phyloP scores from a whole-genome alignment of 2,888 invertebrate species.

The Hydraecia micacea region DNA sequence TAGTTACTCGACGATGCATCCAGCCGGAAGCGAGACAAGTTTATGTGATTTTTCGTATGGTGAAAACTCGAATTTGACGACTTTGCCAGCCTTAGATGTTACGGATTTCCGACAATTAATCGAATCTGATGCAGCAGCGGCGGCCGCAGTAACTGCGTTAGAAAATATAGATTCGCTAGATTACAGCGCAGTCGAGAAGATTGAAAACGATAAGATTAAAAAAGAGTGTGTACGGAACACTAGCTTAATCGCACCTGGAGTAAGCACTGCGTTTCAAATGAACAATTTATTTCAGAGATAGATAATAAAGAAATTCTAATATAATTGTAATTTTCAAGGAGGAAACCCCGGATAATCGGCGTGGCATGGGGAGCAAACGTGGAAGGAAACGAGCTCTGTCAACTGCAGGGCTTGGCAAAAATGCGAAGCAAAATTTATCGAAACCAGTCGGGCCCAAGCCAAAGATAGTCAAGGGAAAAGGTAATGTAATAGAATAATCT shows the following conservation, averaged over 20 bases:
- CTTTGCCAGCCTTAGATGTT: slow-evolving; percentile 75
- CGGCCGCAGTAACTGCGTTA: slow-evolving; percentile 68
- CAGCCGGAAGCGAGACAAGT: slow-evolving; percentile 74
- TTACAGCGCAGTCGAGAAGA: slow-evolving; percentile 64
- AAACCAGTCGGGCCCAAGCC: slow-evolving; percentile 73
- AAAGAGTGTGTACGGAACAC: slow-evolving; percentile 70
- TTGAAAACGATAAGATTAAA: slow-evolving; percentile 70
- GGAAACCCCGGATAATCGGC: slow-evolving; percentile 67
- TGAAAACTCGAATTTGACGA: slow-evolving; percentile 75
- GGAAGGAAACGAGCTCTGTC: slow-evolving; percentile 84
- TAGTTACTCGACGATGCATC: slow-evolving; percentile 69
- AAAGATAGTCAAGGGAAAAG: slow-evolving; percentile 76
- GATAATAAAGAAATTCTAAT: neutral
- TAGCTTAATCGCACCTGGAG: slow-evolving; percentile 73
- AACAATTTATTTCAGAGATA: neutral
- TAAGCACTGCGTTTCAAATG: slow-evolving; percentile 59
- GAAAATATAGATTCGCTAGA: slow-evolving; percentile 73
- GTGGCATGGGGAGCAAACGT: slow-evolving; percentile 76
- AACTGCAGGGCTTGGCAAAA: slow-evolving; percentile 77
- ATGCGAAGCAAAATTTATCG: slow-evolving; percentile 68
- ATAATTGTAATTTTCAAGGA: slow-evolving; percentile 63
- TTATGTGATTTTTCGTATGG: slow-evolving; percentile 83
- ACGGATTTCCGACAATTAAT: slow-evolving; percentile 76
- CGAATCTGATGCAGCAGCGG: slow-evolving; percentile 41
- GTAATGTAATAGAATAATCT: slow-evolving; percentile 67